phyloP scores from a whole-genome alignment of 2,113 vertebrate species.

The Trinectes maculatus region DNA sequence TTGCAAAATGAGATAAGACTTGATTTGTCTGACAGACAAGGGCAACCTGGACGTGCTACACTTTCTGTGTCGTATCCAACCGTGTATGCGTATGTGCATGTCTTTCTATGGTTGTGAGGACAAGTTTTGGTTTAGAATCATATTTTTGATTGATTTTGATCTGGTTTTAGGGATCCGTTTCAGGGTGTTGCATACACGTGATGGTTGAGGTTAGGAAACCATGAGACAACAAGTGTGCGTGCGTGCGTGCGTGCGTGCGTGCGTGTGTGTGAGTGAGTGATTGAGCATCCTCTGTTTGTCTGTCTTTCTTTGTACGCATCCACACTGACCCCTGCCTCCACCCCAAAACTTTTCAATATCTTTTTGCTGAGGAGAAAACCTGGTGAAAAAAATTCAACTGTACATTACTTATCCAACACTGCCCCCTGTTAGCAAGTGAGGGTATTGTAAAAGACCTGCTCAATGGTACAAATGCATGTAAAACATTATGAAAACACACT shows the following conservation, averaged over 20 bases:
- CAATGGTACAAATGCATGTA: neutral
- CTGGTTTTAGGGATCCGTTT: too few species aligned
- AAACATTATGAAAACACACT: neutral
- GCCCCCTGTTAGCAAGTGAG: slow-evolving; percentile 58
- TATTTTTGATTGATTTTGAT: too few species aligned
- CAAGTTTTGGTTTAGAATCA: too few species aligned
- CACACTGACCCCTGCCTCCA: too few species aligned
- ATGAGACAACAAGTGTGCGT: too few species aligned
- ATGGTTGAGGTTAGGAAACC: too few species aligned
- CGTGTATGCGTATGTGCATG: neutral
- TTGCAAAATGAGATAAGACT: slow-evolving; percentile 66
- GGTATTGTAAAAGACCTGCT: neutral
- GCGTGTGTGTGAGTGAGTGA: neutral
- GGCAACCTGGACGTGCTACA: slow-evolving; percentile 36
- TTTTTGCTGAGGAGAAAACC: slow-evolving; percentile 8
- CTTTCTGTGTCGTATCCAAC: slow-evolving; percentile 17
- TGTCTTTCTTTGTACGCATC: too few species aligned
- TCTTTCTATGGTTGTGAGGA: neutral
- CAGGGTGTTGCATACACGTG: too few species aligned
- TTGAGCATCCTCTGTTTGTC: too few species aligned
- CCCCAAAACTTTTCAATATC: slow-evolving; percentile 43
- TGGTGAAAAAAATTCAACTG: neutral
- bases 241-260: too few species aligned
- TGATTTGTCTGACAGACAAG: slow-evolving; percentile 66
- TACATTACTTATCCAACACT: slow-evolving; percentile 50